Evolutionary conservation across 2,888 invertebrate species (phyloP), one percentile per base, ranked within the genome.

Genomic region (Melinaea menophilus): DNA sequence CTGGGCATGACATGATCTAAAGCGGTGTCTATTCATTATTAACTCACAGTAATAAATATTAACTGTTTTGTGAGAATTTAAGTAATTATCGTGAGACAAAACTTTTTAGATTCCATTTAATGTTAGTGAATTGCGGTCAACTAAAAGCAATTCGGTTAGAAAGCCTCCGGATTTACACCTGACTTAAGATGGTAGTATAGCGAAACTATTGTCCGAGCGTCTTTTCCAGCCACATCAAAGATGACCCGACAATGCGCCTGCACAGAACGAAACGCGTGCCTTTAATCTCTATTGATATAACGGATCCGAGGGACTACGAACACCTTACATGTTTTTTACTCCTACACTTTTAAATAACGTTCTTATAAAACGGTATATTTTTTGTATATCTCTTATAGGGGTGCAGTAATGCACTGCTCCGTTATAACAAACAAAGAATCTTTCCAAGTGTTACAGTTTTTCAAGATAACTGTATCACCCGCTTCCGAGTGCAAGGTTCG

Each of bases 261-360:
- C 79, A 77, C 69, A 72, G 76, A 72, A 75, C 79, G 79, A 79
- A 78, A 83, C 90, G 88, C 90, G 90, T 90, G 90, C 86, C 85
- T 79, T 75, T 88, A 88, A 89, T 89, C 88, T 84, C 88, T 84
- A 88, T 88, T 89, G 86, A 88, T 85, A 84, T 88, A 90, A 90
- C 90, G 89, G 90, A 75, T 78, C 77, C 77, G 79, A 74, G 80
- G 79, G 81, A 81, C 79, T 81, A 80, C 75, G 84, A 82, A 85
- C 90, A 90, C 88, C 89, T 88, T 90, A 89, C 75, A 71, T 67
- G 72, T 84, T 87, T 87, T 88, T 86, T 84, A 79, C 71, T 41
- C 57, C 67, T 57, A 67, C 71, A 56, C 71, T 79, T 74, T 76
- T 71, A 75, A 81, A 68, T 67, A 66, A 83, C 80, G 74, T 82